Evolutionary conservation across 1,140 invertebrate genomes (phyloP), one percentile per base, ranked within the genome.

Genomic region (Orius insidiosus): DNA sequence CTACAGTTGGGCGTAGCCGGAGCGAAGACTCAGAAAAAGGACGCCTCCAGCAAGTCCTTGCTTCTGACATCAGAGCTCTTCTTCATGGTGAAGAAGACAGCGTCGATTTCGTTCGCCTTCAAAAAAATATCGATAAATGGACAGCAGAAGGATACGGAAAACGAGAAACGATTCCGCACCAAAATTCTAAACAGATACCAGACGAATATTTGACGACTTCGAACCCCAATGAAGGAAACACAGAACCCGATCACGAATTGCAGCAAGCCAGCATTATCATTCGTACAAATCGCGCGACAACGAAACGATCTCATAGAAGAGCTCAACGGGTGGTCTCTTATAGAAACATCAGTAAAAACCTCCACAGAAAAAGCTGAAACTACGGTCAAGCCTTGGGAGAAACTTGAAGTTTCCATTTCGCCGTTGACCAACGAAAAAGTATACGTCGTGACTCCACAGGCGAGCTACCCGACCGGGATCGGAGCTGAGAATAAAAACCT

Each of bases 121-220:
- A 85, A 57, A 79, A 82, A 54, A 83, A 81, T 52, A 85, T 85
- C 33, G 81, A 85, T 55, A 77, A 79, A 31, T 85, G 82, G 82
- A 85, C 80, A 1, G 77, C 80, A 53, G 77, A 83, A 65, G 77
- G 79, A 59, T 79, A 70, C 59, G 42, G 42, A 2, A 45, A 44
- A 38, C 34, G 41, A 47, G 49, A 45, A 19, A 49, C 30, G 38
- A 50, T 51, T 33, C 50, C 65, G 65, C 9, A 68, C 32, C 49
- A 41, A 32, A 43, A 38, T 8, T 73, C 75, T 10, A 85, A 84
- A 60, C 70, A 78, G 59, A 85, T 85, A 49, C 80, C 80, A 32
- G 66, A 73, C 6, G 75, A 81, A 54, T 85, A 78, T 60, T 68
- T 84, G n/a, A 79, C 75, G 1, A 77, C 76, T 7, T 37, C 51